phyloP scores from a whole-genome alignment of 2,797 vertebrate genomes.

The Macroramphosus scolopax region DNA sequence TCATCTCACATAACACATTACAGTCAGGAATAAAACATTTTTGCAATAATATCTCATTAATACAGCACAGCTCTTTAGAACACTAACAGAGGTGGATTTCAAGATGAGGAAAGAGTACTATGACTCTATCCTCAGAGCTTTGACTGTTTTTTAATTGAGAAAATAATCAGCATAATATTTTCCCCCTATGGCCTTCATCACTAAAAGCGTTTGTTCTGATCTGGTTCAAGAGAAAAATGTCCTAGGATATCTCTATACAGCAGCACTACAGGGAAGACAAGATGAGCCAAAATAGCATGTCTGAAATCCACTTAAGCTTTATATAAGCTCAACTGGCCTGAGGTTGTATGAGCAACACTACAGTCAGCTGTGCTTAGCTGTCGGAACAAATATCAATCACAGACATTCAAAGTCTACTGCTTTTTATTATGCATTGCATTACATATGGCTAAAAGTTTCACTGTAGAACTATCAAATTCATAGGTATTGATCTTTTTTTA shows the following conservation, averaged over 20 bases:
- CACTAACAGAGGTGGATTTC: too few relatives aligned
- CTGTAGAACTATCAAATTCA: conserved; percentile 5
- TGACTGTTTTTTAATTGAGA: conserved; percentile 1
- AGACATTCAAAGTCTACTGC: conserved; percentile 17
- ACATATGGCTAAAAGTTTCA: conserved; percentile 2
- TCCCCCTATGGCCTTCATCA: too few relatives aligned
- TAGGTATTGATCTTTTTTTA: too few relatives aligned
- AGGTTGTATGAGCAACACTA: conserved; percentile 37
- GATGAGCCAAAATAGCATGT: conserved; percentile 65
- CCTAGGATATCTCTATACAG: conserved; percentile 23
- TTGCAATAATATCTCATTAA: too few relatives aligned
- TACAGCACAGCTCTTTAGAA: too few relatives aligned
- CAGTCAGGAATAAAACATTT: too few relatives aligned
- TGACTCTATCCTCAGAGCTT: background rate
- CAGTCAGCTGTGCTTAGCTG: conserved; percentile 57
- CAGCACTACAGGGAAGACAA: conserved; percentile 35
- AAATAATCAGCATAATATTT: conserved; percentile 1
- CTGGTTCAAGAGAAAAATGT: conserved; percentile 20
- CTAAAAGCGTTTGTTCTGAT: conserved; percentile 29
- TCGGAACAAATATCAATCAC: conserved; percentile 38
- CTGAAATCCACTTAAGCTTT: conserved; percentile 73
- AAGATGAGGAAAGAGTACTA: background rate
- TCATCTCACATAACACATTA: too few relatives aligned
- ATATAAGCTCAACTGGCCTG: conserved; percentile 63
- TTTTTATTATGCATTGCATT: conserved; percentile 18